phyloP scores from a whole-genome alignment of 2,797 vertebrate species.

The Gambusia yucatana region DNA sequence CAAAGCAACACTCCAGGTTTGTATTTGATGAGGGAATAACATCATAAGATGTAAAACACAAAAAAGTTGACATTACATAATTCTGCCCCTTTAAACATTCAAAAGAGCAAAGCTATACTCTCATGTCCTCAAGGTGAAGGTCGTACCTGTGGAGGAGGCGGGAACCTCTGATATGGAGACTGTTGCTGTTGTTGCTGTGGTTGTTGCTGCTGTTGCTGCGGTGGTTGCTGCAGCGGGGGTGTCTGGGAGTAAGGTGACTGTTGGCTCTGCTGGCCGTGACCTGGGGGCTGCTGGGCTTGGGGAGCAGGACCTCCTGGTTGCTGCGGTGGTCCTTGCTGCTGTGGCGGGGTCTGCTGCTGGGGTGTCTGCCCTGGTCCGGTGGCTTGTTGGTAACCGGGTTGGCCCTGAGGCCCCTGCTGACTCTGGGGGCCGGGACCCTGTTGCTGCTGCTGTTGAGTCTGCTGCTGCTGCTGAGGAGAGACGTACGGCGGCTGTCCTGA shows the following conservation, averaged over 20 bases:
- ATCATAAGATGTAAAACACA: too few species aligned
- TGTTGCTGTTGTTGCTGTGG: slow-evolving; percentile 77
- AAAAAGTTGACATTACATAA: too few species aligned
- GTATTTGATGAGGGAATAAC: too few species aligned
- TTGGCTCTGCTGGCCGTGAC: slow-evolving; percentile 78
- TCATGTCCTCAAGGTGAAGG: background rate
- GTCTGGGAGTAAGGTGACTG: slow-evolving; percentile 84
- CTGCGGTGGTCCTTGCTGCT: slow-evolving; percentile 60
- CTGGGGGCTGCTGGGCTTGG: slow-evolving; percentile 84
- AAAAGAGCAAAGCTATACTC: background rate
- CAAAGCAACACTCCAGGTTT: too few species aligned
- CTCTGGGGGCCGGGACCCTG: slow-evolving; percentile 77
- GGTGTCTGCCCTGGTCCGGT: slow-evolving; percentile 72
- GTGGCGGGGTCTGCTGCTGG: slow-evolving; percentile 83
- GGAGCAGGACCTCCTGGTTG: slow-evolving; percentile 73
- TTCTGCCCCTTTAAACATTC: background rate
- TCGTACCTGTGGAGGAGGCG: slow-evolving; percentile 93
- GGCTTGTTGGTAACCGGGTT: slow-evolving; percentile 71
- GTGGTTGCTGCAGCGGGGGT: slow-evolving; percentile 81
- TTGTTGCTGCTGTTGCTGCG: slow-evolving; percentile 81
- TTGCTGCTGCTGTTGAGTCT: slow-evolving; percentile 39
- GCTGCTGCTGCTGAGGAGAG: slow-evolving; percentile 79
- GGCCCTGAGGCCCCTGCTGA: slow-evolving; percentile 81
- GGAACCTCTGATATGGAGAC: slow-evolving; percentile 92
- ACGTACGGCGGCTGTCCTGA: slow-evolving; percentile 76